These are phyloP conservation scores for Anas bernieri DNA, from an alignment of 2,797 vertebrate genomes.

Conservation along the genomic window DNA sequence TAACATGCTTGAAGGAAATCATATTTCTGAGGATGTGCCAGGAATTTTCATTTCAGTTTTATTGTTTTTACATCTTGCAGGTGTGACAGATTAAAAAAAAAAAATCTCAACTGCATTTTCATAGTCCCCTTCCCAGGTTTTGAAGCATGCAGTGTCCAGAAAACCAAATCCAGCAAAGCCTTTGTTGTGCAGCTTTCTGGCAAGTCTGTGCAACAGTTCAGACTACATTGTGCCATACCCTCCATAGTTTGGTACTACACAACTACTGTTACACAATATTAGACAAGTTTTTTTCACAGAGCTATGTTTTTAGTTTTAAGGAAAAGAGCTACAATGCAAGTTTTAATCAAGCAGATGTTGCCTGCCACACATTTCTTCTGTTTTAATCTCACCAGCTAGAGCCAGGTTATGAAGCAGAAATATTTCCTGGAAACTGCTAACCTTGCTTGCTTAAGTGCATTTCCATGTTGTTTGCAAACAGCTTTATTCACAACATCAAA, in stretches of 20 bases:
- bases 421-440: neutral
- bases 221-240: neutral
- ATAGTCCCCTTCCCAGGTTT: neutral
- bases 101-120: neutral
- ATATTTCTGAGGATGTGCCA: neutral
- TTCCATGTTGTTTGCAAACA: neutral
- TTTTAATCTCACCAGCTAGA: neutral
- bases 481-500: neutral
- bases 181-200: neutral
- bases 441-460: neutral
- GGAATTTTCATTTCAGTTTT: neutral
- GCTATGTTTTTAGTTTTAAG: accelerated
- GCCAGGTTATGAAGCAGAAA: accelerated
- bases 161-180: neutral
- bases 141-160: neutral
- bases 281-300: neutral
- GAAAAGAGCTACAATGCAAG: neutral
- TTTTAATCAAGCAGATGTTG: neutral
- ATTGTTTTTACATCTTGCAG: neutral
- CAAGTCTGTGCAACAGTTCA: neutral
- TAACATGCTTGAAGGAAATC: neutral
- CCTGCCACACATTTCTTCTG: neutral
- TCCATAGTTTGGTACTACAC: neutral
- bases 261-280: neutral
- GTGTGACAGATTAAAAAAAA: neutral